Conservation (phyloP, 1,140 invertebrate genomes). For the Leptopilina clavipes region DNA sequence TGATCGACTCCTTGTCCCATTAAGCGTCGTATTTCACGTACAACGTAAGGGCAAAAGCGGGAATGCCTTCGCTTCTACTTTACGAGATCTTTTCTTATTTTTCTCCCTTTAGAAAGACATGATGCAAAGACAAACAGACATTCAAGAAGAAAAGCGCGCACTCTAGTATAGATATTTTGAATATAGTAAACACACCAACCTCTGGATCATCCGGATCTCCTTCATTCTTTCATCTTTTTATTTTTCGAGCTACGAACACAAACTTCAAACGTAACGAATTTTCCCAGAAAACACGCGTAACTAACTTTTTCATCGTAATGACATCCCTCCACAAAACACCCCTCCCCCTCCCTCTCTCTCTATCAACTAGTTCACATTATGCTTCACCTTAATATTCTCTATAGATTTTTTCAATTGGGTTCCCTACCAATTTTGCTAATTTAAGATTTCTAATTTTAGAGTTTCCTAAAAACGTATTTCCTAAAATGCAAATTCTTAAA, state of each 20-base stretch:
- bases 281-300: neutral
- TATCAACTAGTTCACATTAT: no score
- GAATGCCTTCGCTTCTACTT: constrained; percentile 21
- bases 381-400: no score
- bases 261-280: neutral
- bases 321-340: no score
- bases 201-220: neutral
- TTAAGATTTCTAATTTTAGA: no score
- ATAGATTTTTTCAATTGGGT: no score
- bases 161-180: neutral
- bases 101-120: constrained; percentile 41
- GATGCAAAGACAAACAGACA: constrained; percentile 46
- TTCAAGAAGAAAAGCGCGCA: neutral
- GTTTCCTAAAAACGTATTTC: no score
- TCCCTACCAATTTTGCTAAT: no score
- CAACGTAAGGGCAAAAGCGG: constrained; percentile 45
- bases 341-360: no score
- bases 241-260: neutral
- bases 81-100: constrained; percentile 42
- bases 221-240: neutral
- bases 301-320: neutral
- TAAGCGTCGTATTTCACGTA: constrained; percentile 61
- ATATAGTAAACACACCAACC: neutral
- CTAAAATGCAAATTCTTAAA: no score
- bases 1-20: constrained; percentile 58